Base-by-base conservation (phyloP, 2,888 invertebrate genomes). In the Malthinus seriepunctatus region DNA sequence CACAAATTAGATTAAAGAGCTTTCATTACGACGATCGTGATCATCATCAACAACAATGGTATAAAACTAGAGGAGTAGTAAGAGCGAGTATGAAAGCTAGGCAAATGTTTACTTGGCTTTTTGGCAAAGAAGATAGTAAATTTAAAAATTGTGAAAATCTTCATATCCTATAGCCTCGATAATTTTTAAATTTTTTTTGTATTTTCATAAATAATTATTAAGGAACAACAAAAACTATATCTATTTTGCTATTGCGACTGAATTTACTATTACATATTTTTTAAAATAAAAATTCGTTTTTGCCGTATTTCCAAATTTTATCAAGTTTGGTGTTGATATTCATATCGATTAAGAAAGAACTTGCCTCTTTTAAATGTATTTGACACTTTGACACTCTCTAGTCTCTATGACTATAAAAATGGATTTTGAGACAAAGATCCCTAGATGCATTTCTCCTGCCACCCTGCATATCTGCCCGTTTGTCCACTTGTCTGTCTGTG, bases 81-180 rank as follows among this genome's bases (percentile, higher is more conserved):
- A 82, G 92, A 67, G 93, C 92, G 3, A 93, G 92, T 78, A 92
- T 93, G 90, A 91, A 91, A 74, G 93, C 93, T 0, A 82, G 93
- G 48, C 93, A 93, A 78, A 92, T 93, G 91, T 84, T 94, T 65
- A 93, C 93, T 12, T 93, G 93, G 93, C 87, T 94, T 48, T 89
- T 93, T 75, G 93, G 93, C 45, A 93, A 93, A 72, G 93, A 94
- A 76, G 93, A 93, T 78, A 88, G 92, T 12, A 93, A 93, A 78
- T 93, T 93, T 80, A 93, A 93, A 79, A 91, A 93, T 80, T 93
- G 93, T 82, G 93, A 93, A 80, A 93, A 94, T 73, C 83, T 94
- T 49, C 88, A 93, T 76, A 91, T 91, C 76, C 87, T 92, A 78
- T 92, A 90, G 88, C 75, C 60, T 67, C 47, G 23, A 34, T 54